phyloP scores from a whole-genome alignment of 2,113 vertebrate species.

The Panthera tigris region DNA sequence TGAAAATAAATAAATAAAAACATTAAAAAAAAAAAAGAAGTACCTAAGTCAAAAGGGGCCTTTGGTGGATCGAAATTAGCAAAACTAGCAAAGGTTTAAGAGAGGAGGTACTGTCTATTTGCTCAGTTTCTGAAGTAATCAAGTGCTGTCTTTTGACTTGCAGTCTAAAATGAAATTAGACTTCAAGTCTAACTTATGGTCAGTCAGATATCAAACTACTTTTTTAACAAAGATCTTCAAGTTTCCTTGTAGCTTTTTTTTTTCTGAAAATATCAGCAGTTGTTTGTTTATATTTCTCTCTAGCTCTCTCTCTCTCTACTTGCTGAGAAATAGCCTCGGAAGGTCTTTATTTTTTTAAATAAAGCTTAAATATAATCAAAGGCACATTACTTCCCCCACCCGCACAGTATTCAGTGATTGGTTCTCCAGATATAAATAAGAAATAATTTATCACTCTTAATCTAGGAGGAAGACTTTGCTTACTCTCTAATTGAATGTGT shows the following conservation, averaged over 20 bases:
- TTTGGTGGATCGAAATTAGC: neutral
- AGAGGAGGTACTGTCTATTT: neutral
- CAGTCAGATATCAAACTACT: neutral
- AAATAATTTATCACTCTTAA: neutral
- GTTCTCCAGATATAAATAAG: neutral
- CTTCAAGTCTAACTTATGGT: neutral
- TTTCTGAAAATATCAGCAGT: neutral
- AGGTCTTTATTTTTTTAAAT: neutral
- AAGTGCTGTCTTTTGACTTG: neutral
- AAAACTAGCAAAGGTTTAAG: neutral
- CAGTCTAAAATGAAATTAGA: slow-evolving; percentile 11
- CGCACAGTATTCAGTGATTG: neutral
- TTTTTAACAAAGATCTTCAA: neutral
- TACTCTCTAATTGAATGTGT: neutral
- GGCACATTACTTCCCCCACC: neutral
- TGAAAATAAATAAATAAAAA: no score
- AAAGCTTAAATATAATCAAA: neutral
- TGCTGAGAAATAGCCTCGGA: neutral
- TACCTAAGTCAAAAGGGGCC: neutral
- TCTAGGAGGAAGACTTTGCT: neutral
- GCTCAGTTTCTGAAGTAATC: neutral
- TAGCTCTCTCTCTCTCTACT: neutral
- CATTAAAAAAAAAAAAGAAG: no score
- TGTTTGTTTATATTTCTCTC: neutral
- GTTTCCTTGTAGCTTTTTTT: neutral